These are phyloP conservation scores for Zele albiditarsus DNA, from an alignment of 2,888 invertebrate species.

Conservation along the genomic window DNA sequence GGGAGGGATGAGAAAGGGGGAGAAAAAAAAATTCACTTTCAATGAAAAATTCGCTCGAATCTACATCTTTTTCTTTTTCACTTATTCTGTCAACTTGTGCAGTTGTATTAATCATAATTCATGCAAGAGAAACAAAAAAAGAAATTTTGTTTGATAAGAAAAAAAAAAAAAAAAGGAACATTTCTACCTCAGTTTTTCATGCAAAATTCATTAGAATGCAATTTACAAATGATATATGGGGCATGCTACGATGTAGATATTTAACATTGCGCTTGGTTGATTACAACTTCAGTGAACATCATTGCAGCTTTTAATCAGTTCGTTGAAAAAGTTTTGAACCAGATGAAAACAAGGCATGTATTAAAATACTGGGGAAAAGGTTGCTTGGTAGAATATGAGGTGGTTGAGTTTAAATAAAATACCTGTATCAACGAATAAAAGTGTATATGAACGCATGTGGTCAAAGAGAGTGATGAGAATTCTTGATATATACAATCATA, in stretches of 20 bases:
- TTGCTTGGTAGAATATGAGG: constrained; percentile 55
- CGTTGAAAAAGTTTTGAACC: background rate
- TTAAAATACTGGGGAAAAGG: constrained; percentile 53
- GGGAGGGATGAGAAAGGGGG: background rate
- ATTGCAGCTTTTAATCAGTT: constrained; percentile 26
- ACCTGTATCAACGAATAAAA: background rate
- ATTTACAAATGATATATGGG: background rate
- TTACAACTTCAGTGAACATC: background rate
- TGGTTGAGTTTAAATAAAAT: background rate
- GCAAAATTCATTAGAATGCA: background rate
- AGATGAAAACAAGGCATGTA: constrained; percentile 25
- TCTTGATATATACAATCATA: too few relatives aligned
- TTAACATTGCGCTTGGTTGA: constrained; percentile 11
- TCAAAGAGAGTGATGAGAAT: too few relatives aligned
- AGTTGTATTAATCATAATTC: constrained; percentile 15
- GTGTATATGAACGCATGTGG: too few relatives aligned
- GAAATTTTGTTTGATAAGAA: background rate
- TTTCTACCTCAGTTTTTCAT: background rate
- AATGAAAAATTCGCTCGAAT: background rate
- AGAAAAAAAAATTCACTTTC: background rate
- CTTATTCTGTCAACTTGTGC: background rate
- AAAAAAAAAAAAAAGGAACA: background rate
- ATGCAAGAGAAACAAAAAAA: background rate
- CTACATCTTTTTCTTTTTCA: background rate
- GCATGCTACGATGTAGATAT: background rate